Conservation (phyloP, 2,113 vertebrate species). For the Archocentrus centrarchus region DNA sequence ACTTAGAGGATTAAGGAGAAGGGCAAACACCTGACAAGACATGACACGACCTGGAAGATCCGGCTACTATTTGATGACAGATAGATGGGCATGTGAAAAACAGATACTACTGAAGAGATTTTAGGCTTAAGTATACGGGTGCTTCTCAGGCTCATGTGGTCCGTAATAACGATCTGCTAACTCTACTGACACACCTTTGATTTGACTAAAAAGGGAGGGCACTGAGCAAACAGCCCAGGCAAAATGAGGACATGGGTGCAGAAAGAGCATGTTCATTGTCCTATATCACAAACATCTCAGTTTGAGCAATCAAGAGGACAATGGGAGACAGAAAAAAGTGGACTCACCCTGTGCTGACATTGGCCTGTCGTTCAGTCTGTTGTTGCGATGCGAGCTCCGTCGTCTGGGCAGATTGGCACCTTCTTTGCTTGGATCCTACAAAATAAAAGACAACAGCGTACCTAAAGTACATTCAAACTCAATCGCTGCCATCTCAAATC, state of each 20-base stretch:
- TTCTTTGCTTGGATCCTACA: slow-evolving; percentile 78
- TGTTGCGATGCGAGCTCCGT: slow-evolving; percentile 74
- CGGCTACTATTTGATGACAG: background rate
- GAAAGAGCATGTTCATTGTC: slow-evolving; percentile 33
- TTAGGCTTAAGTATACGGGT: background rate
- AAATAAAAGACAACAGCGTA: background rate
- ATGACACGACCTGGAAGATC: slow-evolving; percentile 29
- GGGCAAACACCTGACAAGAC: slow-evolving; percentile 33
- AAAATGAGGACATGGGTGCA: slow-evolving; percentile 18
- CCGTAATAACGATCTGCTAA: background rate
- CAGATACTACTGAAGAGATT: background rate
- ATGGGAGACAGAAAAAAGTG: background rate
- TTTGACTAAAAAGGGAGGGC: slow-evolving; percentile 65
- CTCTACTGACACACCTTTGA: slow-evolving; percentile 64
- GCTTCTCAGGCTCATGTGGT: slow-evolving; percentile 42
- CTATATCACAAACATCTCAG: background rate
- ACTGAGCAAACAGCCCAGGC: slow-evolving; percentile 58
- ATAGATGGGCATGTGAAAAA: slow-evolving; percentile 4
- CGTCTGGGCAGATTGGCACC: slow-evolving; percentile 79
- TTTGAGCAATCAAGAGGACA: slow-evolving; percentile 31
- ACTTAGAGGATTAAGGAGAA: background rate
- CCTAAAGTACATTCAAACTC: background rate
- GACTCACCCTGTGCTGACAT: slow-evolving; percentile 83
- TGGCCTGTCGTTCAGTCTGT: slow-evolving; percentile 77
- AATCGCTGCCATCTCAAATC: background rate